Conservation (phyloP, 30 jellyfish, hydroid and myxozoan species). For the Haliclystus octoradiatus region DNA sequence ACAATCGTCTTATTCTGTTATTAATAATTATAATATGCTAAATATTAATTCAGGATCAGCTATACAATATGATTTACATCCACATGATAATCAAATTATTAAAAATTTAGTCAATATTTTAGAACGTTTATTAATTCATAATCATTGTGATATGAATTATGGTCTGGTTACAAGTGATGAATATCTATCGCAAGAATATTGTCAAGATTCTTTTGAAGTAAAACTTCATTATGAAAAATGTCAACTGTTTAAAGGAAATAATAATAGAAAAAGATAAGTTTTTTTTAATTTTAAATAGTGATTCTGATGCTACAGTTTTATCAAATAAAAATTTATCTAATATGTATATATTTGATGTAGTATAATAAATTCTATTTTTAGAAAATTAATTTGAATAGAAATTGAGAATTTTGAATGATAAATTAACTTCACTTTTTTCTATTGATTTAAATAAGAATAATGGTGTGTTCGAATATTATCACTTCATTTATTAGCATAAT, state of each 20-base stretch:
- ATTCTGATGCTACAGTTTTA: no score
- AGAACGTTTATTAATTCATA: constrained; percentile 12
- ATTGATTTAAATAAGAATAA: no score
- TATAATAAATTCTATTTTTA: no score
- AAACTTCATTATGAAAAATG: constrained; percentile 25
- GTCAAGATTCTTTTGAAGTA: constrained; percentile 37
- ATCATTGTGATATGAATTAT: constrained; percentile 3
- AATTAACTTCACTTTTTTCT: no score
- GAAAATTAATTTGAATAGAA: no score
- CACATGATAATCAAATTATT: constrained; percentile 32
- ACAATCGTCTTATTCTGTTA: background rate
- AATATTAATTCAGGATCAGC: constrained; percentile 16
- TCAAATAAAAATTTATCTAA: no score
- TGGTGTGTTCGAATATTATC: no score
- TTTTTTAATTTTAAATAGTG: no score
- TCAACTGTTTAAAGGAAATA: constrained; percentile 19
- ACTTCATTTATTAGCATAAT: no score
- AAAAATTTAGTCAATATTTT: constrained; percentile 15
- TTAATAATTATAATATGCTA: background rate
- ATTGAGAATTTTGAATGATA: no score
- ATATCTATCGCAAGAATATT: constrained; percentile 12
- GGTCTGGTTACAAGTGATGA: constrained; percentile 26
- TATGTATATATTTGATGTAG: no score
- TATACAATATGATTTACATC: constrained; percentile 13
- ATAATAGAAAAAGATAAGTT: no score